Percentiles rank a stretch among this genome's conserved stretches.
phyloP scores from a whole-genome alignment of 53 echinoderm and acorn worm species.

The Apostichopus leukothele region DNA sequence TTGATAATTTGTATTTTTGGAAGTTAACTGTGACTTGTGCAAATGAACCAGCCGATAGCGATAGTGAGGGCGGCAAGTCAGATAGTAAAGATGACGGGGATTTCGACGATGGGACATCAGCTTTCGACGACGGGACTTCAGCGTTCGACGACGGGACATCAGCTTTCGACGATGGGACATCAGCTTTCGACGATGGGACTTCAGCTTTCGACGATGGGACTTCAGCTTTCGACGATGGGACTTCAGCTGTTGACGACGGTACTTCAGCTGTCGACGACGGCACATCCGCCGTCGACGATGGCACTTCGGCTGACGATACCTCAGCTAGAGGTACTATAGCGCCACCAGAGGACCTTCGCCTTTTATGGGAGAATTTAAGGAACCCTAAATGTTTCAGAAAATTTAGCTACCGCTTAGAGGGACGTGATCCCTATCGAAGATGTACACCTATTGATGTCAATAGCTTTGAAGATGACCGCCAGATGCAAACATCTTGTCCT shows the following conservation, averaged over 20 bases:
- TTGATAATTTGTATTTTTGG: slow-evolving; percentile 8
- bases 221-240: neutral
- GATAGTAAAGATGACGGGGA: too few species aligned
- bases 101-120: too few species aligned
- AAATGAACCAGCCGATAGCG: neutral
- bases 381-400: neutral
- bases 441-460: neutral
- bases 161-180: neutral
- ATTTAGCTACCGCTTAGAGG: neutral
- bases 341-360: too few species aligned
- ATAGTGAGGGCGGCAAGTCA: neutral
- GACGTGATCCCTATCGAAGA: neutral
- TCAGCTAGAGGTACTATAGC: neutral
- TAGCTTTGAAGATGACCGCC: neutral
- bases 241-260: neutral
- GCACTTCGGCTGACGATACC: neutral
- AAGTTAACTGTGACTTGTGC: neutral
- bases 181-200: neutral
- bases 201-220: neutral
- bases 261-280: neutral
- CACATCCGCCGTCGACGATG: neutral
- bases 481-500: neutral
- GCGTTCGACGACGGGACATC: neutral
- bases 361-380: neutral
- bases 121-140: too few species aligned